These are phyloP conservation scores for Seira ritae DNA, from an alignment of 2,888 invertebrate genomes.

Conservation along the genomic window DNA sequence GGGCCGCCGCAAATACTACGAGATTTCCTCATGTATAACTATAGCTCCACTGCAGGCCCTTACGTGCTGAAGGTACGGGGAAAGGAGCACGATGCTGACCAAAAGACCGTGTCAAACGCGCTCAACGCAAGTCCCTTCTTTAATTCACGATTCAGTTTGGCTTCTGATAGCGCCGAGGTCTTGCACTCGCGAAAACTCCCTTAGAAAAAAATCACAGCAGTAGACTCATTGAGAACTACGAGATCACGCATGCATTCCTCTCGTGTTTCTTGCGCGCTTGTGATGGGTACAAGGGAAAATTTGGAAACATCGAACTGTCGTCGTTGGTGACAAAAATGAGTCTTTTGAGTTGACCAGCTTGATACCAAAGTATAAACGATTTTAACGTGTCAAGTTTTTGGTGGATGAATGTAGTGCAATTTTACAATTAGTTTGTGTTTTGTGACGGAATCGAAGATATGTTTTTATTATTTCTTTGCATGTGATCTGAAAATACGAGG, in stretches of 20 bases:
- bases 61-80: conserved; percentile 19
- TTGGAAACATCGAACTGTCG: neutral
- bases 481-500: too few species aligned
- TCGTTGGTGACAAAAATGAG: neutral
- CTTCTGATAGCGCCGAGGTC: conserved; percentile 45
- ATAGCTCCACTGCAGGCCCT: neutral
- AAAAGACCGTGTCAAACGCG: conserved; percentile 61
- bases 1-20: neutral
- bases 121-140: conserved; percentile 44
- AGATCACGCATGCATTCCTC: too few species aligned
- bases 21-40: conserved; percentile 14
- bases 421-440: too few species aligned
- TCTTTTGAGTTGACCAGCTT: neutral
- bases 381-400: too few species aligned
- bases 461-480: too few species aligned
- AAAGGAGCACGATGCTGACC: conserved; percentile 61
- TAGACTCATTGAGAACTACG: too few species aligned
- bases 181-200: conserved; percentile 8
- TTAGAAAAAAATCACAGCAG: neutral
- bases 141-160: conserved; percentile 41
- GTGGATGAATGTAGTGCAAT: too few species aligned
- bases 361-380: too few species aligned
- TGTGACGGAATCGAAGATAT: too few species aligned
- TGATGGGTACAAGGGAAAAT: neutral
- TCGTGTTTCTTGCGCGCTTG: neutral